Evolutionary conservation across 2,113 vertebrate genomes (phyloP).

Genomic region (Indicator indicator): DNA sequence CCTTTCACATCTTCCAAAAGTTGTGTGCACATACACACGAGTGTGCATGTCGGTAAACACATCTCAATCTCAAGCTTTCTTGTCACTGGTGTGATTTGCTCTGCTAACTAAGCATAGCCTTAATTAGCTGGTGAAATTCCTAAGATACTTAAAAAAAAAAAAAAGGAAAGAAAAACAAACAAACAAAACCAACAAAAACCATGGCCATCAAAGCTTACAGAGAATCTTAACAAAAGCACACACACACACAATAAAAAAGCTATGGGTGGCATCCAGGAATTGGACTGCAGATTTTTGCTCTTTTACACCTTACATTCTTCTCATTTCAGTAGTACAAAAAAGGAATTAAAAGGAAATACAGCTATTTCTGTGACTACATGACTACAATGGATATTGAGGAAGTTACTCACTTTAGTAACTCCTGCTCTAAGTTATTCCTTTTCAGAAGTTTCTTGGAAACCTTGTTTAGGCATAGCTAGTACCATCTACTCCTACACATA

Average conservation of each 20-base stretch:
- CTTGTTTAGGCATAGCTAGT: neutral
- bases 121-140: neutral
- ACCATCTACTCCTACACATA: neutral
- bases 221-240: no score
- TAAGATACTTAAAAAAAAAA: neutral
- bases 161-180: no score
- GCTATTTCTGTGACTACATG: neutral
- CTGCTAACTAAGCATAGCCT: neutral
- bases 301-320: neutral
- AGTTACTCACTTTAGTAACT: neutral
- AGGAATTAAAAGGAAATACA: neutral
- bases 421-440: neutral
- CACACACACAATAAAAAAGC: no score
- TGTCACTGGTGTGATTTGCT: neutral
- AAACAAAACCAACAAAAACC: no score
- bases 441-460: neutral
- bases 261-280: neutral
- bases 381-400: rapidly evolving
- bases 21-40: neutral
- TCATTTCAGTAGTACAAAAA: neutral
- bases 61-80: neutral
- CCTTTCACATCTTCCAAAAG: neutral
- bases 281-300: neutral
- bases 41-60: neutral
- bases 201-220: neutral